phyloP scores from a whole-genome alignment of 2,113 vertebrate species.

The Notarius lentiginosus region DNA sequence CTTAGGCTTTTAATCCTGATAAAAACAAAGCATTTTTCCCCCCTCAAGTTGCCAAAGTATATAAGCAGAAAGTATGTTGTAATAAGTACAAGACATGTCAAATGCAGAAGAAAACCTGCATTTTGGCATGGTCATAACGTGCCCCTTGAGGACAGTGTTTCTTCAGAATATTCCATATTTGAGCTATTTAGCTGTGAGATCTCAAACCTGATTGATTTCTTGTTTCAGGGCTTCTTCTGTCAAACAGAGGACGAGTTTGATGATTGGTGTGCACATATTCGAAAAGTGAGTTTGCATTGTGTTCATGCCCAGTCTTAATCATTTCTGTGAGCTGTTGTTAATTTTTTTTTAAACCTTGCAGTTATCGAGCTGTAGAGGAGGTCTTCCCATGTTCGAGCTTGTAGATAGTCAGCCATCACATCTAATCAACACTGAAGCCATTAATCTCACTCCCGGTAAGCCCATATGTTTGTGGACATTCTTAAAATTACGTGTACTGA shows the following conservation, averaged over 20 bases:
- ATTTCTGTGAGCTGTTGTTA: background rate
- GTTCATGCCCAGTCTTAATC: background rate
- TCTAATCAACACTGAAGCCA: conserved; percentile 84
- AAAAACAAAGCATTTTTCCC: background rate
- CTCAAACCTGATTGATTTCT: conserved; percentile 9
- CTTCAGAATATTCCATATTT: background rate
- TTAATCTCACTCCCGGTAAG: conserved; percentile 93
- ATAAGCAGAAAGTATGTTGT: background rate
- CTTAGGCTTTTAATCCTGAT: too few relatives aligned
- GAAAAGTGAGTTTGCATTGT: conserved; percentile 76
- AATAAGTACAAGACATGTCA: background rate
- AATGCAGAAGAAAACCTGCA: background rate
- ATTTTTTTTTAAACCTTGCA: conserved; percentile 51
- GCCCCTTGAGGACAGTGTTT: background rate
- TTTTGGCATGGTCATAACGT: background rate
- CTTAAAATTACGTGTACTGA: background rate
- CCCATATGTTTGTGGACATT: background rate
- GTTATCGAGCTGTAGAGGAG: conserved; percentile 85
- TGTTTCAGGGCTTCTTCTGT: conserved; percentile 91
- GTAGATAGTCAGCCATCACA: conserved; percentile 92
- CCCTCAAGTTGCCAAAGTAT: background rate
- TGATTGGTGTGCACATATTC: conserved; percentile 91
- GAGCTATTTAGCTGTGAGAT: background rate
- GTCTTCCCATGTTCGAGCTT: conserved; percentile 93
- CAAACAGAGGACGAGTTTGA: conserved; percentile 91